Percentiles rank a stretch among this genome's conserved stretches.
These are phyloP conservation scores for Salvelinus fontinalis DNA, from an alignment of 2,113 vertebrate species.

Conservation along the genomic window DNA sequence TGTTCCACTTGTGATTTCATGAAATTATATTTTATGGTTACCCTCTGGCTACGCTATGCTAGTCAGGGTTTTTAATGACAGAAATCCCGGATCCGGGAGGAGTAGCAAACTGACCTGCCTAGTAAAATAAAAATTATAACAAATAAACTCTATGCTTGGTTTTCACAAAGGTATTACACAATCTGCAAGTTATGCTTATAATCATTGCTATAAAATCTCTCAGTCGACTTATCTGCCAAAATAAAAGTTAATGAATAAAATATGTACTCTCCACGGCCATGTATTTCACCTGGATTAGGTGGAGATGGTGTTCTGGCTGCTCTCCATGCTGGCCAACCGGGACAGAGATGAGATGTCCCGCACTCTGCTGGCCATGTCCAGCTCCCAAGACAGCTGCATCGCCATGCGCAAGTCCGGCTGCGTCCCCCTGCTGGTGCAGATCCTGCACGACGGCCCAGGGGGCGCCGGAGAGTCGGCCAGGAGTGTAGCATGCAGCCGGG, in stretches of 20 bases:
- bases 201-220: too few relatives aligned
- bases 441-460: slow-evolving; percentile 81
- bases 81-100: too few relatives aligned
- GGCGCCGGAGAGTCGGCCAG: slow-evolving; percentile 34
- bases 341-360: slow-evolving; percentile 96
- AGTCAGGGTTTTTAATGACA: too few relatives aligned
- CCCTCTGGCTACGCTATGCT: too few relatives aligned
- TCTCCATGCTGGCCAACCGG: slow-evolving; percentile 93
- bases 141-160: too few relatives aligned
- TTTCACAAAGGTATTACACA: too few relatives aligned
- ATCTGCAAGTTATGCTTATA: too few relatives aligned
- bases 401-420: slow-evolving; percentile 97
- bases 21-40: too few relatives aligned
- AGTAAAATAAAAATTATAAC: too few relatives aligned
- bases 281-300: slow-evolving; percentile 70
- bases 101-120: too few relatives aligned
- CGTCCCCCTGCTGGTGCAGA: slow-evolving; percentile 91
- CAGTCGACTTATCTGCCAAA: too few relatives aligned
- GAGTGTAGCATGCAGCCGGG: slow-evolving; percentile 73
- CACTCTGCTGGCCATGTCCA: slow-evolving; percentile 94
- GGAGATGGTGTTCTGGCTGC: slow-evolving; percentile 96
- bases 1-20: too few relatives aligned
- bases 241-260: neutral
- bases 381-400: slow-evolving; percentile 94
- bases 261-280: neutral